phyloP scores from a whole-genome alignment of 2,888 invertebrate species.

The Rutpela maculata region DNA sequence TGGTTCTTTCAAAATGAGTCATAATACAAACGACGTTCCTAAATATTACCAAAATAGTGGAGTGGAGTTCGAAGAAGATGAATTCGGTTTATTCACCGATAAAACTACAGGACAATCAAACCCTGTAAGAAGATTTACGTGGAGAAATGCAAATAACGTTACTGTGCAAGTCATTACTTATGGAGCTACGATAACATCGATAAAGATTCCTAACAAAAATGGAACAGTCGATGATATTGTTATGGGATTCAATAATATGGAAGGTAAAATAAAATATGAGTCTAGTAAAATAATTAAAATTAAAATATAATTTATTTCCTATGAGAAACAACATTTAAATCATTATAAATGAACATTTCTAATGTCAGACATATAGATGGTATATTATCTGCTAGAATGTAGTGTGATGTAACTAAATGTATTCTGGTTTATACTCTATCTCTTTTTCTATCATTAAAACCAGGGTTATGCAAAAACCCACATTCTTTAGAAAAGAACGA shows the following conservation, averaged over 20 bases:
- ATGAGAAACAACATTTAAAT: no score
- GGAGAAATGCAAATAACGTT: slow-evolving; percentile 81
- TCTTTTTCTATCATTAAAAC: no score
- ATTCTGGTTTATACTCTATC: no score
- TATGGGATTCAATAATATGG: slow-evolving; percentile 88
- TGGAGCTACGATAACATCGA: slow-evolving; percentile 89
- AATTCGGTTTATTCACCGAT: slow-evolving; percentile 68
- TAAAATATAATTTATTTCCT: no score
- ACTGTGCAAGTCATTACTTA: slow-evolving; percentile 85
- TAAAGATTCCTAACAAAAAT: slow-evolving; percentile 85
- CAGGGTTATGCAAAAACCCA: no score
- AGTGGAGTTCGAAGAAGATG: slow-evolving; percentile 69
- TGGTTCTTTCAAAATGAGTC: not conserved
- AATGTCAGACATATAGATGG: no score
- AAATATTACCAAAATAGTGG: slow-evolving; percentile 49
- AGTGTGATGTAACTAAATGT: no score
- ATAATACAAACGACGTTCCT: slow-evolving; percentile 10
- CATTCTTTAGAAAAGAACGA: no score
- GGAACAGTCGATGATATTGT: slow-evolving; percentile 86
- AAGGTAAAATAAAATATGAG: slow-evolving; percentile 77
- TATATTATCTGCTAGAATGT: no score
- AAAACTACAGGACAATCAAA: slow-evolving; percentile 70
- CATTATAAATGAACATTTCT: no score
- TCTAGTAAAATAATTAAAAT: no score
- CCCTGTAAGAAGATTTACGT: slow-evolving; percentile 79